phyloP scores from a whole-genome alignment of 2,113 vertebrate genomes.

The Mirounga angustirostris region DNA sequence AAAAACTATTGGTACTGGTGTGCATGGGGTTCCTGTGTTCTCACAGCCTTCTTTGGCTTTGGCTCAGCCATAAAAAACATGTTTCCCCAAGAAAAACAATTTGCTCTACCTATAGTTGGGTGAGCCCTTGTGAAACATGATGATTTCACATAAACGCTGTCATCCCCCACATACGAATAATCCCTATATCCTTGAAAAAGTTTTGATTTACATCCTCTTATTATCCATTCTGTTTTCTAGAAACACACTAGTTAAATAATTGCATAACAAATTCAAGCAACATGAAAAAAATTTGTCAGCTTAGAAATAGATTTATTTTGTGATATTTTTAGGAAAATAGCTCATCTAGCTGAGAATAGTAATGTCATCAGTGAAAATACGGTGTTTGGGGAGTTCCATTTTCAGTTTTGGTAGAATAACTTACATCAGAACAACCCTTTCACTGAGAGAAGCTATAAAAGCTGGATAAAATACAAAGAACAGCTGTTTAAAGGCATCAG shows the following conservation, averaged over 20 bases:
- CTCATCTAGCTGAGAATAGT: slow-evolving; percentile 49
- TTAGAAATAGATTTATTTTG: slow-evolving; percentile 59
- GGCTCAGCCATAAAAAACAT: neutral
- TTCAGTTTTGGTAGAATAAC: slow-evolving; percentile 59
- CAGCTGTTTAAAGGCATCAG: slow-evolving; percentile 50
- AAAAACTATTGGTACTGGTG: neutral
- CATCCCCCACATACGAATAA: neutral
- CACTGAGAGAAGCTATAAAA: slow-evolving; percentile 52
- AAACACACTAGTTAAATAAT: slow-evolving; percentile 60
- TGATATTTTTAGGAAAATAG: slow-evolving; percentile 58
- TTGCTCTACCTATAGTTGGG: neutral
- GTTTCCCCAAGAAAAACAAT: neutral
- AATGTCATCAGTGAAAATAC: slow-evolving; percentile 63
- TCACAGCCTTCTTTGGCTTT: slow-evolving; percentile 4
- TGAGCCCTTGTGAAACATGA: neutral
- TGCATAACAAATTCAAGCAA: slow-evolving; percentile 48
- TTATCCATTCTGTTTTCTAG: slow-evolving; percentile 52
- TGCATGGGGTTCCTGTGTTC: neutral
- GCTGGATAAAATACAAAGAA: slow-evolving; percentile 61
- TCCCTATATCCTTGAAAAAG: neutral
- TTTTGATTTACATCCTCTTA: slow-evolving; percentile 42
- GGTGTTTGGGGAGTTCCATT: slow-evolving; percentile 51
- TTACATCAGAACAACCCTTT: slow-evolving; percentile 53
- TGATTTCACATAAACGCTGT: neutral
- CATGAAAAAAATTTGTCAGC: slow-evolving; percentile 24